phyloP scores from a whole-genome alignment of 2,797 vertebrate species.

The Enteromius fasciolatus region DNA sequence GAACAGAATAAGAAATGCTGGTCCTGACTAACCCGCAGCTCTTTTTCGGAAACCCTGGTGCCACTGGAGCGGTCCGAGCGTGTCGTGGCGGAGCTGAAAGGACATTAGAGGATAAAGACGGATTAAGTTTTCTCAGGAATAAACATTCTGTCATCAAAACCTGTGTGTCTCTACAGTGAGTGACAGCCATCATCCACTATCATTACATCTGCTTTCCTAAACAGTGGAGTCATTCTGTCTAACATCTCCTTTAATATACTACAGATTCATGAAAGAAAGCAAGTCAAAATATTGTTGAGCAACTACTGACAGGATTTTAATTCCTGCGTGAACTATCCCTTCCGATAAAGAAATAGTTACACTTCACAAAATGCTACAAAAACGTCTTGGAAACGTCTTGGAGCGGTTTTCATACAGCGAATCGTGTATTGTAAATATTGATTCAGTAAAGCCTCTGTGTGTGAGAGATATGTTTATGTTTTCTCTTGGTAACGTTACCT shows the following conservation, averaged over 20 bases:
- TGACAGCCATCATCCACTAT: background rate
- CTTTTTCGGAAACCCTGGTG: constrained; percentile 82
- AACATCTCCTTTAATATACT: background rate
- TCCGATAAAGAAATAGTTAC: background rate
- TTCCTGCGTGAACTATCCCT: background rate
- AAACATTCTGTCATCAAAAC: background rate
- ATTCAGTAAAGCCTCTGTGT: background rate
- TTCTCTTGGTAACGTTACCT: constrained; percentile 21
- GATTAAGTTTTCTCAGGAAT: background rate
- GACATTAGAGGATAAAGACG: constrained; percentile 20
- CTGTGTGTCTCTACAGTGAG: too few relatives aligned
- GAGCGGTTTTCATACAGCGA: background rate
- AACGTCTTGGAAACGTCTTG: background rate
- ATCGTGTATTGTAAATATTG: background rate
- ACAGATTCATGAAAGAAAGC: background rate
- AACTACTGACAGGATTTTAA: background rate
- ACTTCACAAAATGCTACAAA: background rate
- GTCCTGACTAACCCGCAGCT: constrained; percentile 82
- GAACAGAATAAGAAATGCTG: background rate
- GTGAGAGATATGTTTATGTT: background rate
- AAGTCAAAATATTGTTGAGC: background rate
- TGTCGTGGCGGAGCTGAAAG: constrained; percentile 84
- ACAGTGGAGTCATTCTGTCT: background rate
- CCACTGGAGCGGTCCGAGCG: constrained; percentile 88
- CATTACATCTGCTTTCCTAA: background rate